Evolutionary conservation across 1,140 invertebrate genomes (phyloP), one percentile per base, ranked within the genome.

Genomic region (Neomicropteryx cornuta): DNA sequence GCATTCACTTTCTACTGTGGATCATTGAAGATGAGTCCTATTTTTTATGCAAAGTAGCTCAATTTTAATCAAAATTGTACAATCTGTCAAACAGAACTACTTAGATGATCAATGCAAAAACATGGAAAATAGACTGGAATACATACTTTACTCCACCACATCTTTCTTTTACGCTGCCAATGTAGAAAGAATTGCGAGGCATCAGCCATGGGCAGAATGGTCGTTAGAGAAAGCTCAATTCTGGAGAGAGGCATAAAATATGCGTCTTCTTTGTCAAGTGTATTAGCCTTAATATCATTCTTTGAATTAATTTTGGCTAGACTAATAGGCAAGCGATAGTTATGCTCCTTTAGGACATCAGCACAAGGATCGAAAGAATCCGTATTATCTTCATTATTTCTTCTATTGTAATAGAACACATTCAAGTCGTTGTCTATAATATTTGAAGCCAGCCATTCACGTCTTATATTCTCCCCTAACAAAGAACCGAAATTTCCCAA

Each of bases 61-160:
- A n/a, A n/a, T n/a, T n/a, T n/a, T n/a, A n/a, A n/a, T n/a, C n/a
- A n/a, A n/a, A n/a, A n/a, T n/a, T n/a, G n/a, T n/a, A n/a, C n/a
- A n/a, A n/a, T n/a, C n/a, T n/a, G n/a, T n/a, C n/a, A 36, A 8
- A 55, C 58, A 19, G 44, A 43, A 13, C 51, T 30, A 34, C 56
- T 52, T 2, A n/a, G n/a, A n/a, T n/a, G n/a, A n/a, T n/a, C n/a
- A n/a, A n/a, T n/a, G n/a, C n/a, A n/a, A n/a, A n/a, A n/a, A n/a
- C n/a, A n/a, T n/a, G n/a, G n/a, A n/a, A n/a, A n/a, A n/a, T n/a
- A n/a, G n/a, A n/a, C n/a, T n/a, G n/a, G n/a, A n/a, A 38, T 48
- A 50, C 46, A 73, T 67, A 70, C 71, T 57, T 76, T 80, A 51
- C 79, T 76, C 83, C 83, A 88, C 83, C 83, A 88, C 41, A 80